phyloP scores from a whole-genome alignment of 2,113 vertebrate genomes.

The Delphinus delphis region DNA sequence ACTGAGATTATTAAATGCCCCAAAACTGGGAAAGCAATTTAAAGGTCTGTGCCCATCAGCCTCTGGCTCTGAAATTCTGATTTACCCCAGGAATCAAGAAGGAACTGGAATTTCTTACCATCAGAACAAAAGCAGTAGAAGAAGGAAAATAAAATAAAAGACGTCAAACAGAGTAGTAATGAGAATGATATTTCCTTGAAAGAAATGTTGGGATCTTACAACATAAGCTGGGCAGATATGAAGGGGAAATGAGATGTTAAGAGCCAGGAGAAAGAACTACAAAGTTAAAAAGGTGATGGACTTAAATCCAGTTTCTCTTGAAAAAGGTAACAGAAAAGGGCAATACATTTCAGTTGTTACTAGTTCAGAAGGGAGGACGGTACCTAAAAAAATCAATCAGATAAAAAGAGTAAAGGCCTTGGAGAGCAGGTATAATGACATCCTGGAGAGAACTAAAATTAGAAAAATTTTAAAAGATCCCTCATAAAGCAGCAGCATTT shows the following conservation, averaged over 20 bases:
- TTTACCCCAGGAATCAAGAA: neutral
- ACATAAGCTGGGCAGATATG: neutral
- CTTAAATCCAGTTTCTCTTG: neutral
- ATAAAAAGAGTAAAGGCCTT: neutral
- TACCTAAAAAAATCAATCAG: neutral
- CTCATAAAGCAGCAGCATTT: neutral
- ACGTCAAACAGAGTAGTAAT: neutral
- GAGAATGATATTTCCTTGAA: neutral
- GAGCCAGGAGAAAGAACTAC: neutral
- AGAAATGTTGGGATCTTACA: neutral
- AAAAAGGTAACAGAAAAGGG: conserved; percentile 4
- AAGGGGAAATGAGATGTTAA: neutral
- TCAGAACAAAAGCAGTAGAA: neutral
- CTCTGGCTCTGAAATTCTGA: neutral
- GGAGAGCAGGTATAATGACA: neutral
- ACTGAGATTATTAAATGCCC: neutral
- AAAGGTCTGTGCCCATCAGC: neutral
- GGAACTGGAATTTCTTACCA: neutral
- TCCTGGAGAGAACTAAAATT: neutral
- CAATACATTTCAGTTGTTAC: neutral
- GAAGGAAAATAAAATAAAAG: conserved; percentile 25
- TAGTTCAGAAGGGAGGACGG: neutral
- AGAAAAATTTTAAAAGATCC: neutral
- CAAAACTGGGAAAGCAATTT: neutral
- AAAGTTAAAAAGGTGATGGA: neutral